Percentiles rank a stretch among this genome's conserved stretches.
Conservation (phyloP, 2,113 vertebrate genomes). For the Amblyornis subalaris region DNA sequence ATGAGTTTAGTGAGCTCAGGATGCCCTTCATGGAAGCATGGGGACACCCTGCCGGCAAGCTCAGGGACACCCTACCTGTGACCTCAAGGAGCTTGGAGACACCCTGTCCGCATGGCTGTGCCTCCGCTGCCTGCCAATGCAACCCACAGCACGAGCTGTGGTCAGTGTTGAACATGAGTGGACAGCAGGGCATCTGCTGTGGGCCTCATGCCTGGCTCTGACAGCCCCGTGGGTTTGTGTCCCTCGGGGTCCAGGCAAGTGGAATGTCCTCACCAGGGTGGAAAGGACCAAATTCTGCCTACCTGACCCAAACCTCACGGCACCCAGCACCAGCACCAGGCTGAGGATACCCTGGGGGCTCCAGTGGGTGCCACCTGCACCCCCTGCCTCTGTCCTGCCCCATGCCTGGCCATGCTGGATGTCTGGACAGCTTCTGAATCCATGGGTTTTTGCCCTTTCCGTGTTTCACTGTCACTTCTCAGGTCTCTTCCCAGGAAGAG, state of each 20-base stretch:
- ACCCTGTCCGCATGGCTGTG: background rate
- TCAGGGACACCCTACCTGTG: background rate
- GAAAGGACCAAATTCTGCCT: background rate
- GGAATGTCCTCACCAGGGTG: fast-evolving
- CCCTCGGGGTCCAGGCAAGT: fast-evolving
- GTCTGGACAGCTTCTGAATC: background rate
- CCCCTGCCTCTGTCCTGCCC: background rate
- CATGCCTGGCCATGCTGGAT: background rate
- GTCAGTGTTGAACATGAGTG: background rate
- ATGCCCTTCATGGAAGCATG: background rate
- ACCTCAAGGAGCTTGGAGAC: background rate
- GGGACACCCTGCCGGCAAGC: background rate
- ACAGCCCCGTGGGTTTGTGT: background rate
- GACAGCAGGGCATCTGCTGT: background rate
- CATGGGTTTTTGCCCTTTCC: fast-evolving
- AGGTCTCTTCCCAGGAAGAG: conserved; percentile 49
- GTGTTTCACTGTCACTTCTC: background rate
- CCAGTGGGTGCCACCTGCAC: background rate
- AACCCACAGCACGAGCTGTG: fast-evolving
- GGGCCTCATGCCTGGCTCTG: background rate
- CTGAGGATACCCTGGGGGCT: fast-evolving
- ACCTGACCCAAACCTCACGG: fast-evolving
- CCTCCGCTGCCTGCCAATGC: background rate
- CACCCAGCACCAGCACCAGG: background rate
- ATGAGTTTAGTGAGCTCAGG: background rate